Evolutionary conservation across 2,797 vertebrate genomes (phyloP), one percentile per base, ranked within the genome.

Genomic region (Lutjanus argentimaculatus): DNA sequence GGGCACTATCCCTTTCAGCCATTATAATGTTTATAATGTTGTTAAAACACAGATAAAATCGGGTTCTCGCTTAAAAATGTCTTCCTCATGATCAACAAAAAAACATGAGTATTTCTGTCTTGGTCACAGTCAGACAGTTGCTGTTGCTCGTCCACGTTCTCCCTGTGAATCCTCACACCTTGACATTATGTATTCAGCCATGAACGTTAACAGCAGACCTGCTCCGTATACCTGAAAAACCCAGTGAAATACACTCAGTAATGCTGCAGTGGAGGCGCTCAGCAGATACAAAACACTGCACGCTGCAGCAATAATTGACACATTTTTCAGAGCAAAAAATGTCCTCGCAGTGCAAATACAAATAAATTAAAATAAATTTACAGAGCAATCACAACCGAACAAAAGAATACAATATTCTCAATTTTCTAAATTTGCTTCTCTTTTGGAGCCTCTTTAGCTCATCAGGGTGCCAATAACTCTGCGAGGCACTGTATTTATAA

Each of bases 401-500:
- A 67, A 81, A 71, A 80, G 30, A 48, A 53, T 30, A 43, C 8
- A 59, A 53, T 76, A 52, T 66, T 80, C 63, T 75, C 72, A 57
- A 68, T 79, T 82, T 69, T 71, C 43, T 57, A 64, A 76, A 84
- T 81, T 83, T 78, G 62, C 53, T 30, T 74, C 45, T 76, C 56
- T 63, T 15, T 67, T 61, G 71, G 45, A 83, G 68, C 53, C 72
- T 62, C 59, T 86, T 88, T 65, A 71, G 57, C 71, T 80, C 55
- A 72, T 84, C 73, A 51, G 68, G 56, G 73, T 77, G 76, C 69
- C 67, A 77, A 58, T 88, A 88, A 89, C 74, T 57, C 61, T 71
- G 61, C 17, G 1, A 67, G 73, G 67, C n/a, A 19, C 72, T 68
- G 36, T 81, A 87, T 87, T 80, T 88, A 82, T 84, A 84, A 81